Conservation (phyloP, 2,797 vertebrate genomes). For the Arctocebus calabarensis region DNA sequence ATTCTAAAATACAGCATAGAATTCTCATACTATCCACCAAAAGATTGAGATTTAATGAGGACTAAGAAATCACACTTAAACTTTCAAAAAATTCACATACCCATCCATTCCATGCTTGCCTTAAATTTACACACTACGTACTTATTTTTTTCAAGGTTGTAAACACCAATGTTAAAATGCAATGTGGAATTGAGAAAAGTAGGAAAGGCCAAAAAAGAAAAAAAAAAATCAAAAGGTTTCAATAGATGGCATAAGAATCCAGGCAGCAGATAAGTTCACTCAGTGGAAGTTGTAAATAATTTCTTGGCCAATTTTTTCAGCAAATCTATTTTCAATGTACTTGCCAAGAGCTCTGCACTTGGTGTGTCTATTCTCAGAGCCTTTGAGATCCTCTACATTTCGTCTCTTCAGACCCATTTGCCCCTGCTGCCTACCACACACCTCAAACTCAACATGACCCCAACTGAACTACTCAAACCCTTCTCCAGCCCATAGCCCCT, state of each 20-base stretch:
- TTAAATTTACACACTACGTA: neutral
- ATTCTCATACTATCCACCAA: neutral
- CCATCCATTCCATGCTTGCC: neutral
- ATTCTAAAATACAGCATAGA: neutral
- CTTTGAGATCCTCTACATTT: neutral
- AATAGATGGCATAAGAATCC: neutral
- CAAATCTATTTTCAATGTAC: neutral
- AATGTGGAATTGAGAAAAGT: neutral
- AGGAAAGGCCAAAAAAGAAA: neutral
- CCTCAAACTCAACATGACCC: neutral
- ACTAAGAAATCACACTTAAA: neutral
- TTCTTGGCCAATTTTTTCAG: neutral
- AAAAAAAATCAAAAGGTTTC: neutral
- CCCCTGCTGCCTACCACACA: neutral
- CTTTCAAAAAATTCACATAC: neutral
- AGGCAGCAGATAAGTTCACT: neutral
- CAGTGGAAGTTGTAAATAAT: neutral
- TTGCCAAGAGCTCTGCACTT: neutral
- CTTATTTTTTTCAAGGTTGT: neutral
- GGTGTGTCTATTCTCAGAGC: neutral
- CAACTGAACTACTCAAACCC: neutral
- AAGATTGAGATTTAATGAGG: neutral
- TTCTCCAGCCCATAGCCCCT: neutral
- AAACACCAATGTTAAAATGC: neutral
- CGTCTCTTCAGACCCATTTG: neutral